Percentiles rank a stretch among this genome's conserved stretches.
Evolutionary conservation across 2,888 invertebrate species (phyloP).

Genomic region (Eupithecia centaureata): DNA sequence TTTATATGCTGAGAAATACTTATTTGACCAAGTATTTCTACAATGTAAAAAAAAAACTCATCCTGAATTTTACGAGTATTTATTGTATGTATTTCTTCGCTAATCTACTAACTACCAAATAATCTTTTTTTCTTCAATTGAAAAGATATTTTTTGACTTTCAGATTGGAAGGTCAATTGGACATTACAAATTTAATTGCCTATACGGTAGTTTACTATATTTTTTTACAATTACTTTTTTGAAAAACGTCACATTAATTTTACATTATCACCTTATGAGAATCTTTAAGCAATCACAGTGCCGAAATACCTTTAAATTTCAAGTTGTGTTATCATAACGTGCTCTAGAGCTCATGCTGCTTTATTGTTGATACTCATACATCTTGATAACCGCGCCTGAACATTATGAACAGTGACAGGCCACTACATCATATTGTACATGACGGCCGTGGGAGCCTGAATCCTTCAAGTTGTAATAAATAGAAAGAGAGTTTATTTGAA

Average conservation of each 20-base stretch:
- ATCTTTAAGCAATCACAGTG: not conserved
- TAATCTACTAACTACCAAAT: not conserved
- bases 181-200: too few relatives aligned
- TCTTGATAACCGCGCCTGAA: conserved; percentile 30
- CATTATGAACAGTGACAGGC: conserved; percentile 30
- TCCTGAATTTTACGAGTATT: too few relatives aligned
- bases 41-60: too few relatives aligned
- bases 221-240: too few relatives aligned
- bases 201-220: too few relatives aligned
- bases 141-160: too few relatives aligned
- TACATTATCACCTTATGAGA: not conserved
- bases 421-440: conserved; percentile 36
- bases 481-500: conserved; percentile 23
- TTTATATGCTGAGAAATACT: too few relatives aligned
- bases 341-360: not conserved
- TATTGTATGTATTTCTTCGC: too few relatives aligned
- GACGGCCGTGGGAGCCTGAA: conserved; percentile 23
- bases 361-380: conserved; percentile 19
- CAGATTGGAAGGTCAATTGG: too few relatives aligned
- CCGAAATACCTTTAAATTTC: not conserved
- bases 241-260: not conserved
- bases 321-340: not conserved
- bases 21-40: too few relatives aligned
- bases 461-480: conserved; percentile 25
- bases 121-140: not conserved